Evolutionary conservation across 2,797 vertebrate genomes (phyloP).

Genomic region (Etheostoma perlongum): DNA sequence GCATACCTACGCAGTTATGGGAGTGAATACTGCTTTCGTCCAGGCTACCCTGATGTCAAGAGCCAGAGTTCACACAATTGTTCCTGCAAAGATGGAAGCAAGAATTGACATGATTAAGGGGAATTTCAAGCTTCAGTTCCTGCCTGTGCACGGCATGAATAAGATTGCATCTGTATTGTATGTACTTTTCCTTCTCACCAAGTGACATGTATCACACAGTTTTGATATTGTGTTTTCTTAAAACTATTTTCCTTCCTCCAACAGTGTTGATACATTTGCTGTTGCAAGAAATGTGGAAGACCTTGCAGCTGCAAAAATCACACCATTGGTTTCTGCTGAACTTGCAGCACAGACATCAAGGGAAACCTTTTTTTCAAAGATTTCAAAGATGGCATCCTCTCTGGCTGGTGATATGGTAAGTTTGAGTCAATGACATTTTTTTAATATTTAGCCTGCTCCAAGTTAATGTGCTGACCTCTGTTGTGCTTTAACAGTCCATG

Average conservation of each 20-base stretch:
- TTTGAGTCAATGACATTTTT: constrained; percentile 43
- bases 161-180: constrained; percentile 80
- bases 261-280: constrained; percentile 86
- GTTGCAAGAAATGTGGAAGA: constrained; percentile 88
- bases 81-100: constrained; percentile 81
- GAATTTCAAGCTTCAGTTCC: constrained; percentile 84
- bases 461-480: constrained; percentile 7
- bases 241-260: constrained; percentile 25
- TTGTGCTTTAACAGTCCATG: constrained; percentile 77
- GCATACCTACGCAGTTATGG: constrained; percentile 86
- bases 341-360: neutral
- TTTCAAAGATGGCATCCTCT: constrained; percentile 52
- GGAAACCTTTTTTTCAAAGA: constrained; percentile 34
- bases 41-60: constrained; percentile 84
- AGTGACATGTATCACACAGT: neutral
- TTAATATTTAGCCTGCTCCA: neutral
- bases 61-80: constrained; percentile 72
- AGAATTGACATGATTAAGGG: constrained; percentile 82
- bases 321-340: constrained; percentile 81
- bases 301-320: constrained; percentile 76
- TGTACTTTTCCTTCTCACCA: constrained; percentile 33
- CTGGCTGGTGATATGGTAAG: constrained; percentile 74
- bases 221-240: neutral
- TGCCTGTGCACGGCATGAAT: constrained; percentile 79
- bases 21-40: constrained; percentile 84